Base-by-base conservation (phyloP, 2,113 vertebrate species). In the Tragelaphus strepsiceros region DNA sequence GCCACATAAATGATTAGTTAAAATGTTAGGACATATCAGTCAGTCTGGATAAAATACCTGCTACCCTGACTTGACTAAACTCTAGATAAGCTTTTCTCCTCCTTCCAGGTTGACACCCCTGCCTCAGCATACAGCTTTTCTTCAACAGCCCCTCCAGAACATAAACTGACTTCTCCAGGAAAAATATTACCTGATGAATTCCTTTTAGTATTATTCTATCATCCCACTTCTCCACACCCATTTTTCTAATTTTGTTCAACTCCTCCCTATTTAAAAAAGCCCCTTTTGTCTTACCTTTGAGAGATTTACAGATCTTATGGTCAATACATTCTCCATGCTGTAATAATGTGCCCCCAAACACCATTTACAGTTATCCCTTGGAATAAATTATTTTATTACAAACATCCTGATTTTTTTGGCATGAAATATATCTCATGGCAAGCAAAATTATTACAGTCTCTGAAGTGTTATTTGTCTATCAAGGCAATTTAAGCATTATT, bases 101-200 rank as follows among this genome's bases (percentile, higher is more conserved):
- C 77, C 28, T 6, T 86, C n/a, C 32, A 67, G 17, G 3, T 56
- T 78, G 5, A 90, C 15, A 7, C 12, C 0, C 30, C 7, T 2
- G 7, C 26, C 2, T 6, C 24, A 53, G 2, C 28, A 39, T 7
- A 32, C 1, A 32, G 9, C 0, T 9, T 5, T 2, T 49, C 11
- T 17, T 59, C 35, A 53, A 54, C 2, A 54, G 15, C 15, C 0
- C 13, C 16, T 58, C 21, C 2, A 82, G 28, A 59, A 14, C 2
- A 51, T 19, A 14, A 9, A 19, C 10, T 74, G n/a, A 94, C 2
- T 6, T 35, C 3, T 35, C 2, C 39, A 67, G 64, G 6, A 32
- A 78, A 51, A 39, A 5, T 21, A 87, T 62, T 22, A 17, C 32
- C 28, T 30, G 24, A 24, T 46, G 22, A 61, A 35, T 13, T 64